Conservation (phyloP, 2,888 invertebrate genomes). For the Tetramorium bicarinatum region DNA sequence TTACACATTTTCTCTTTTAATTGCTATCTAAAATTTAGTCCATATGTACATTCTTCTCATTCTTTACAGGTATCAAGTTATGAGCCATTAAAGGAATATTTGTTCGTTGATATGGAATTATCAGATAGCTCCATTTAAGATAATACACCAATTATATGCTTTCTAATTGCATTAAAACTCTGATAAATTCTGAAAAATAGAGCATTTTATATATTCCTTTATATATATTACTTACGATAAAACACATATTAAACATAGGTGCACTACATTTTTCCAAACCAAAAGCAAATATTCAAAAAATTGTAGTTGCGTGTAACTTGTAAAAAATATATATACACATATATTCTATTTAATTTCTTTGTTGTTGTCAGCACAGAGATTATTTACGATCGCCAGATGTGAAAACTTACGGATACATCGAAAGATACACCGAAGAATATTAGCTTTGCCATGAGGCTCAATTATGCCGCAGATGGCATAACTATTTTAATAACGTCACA, state of each 20-base stretch:
- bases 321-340: not conserved
- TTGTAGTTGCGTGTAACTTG: not conserved
- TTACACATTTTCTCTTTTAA: not conserved
- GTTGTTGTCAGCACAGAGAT: not conserved
- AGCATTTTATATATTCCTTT: not conserved
- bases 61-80: not conserved
- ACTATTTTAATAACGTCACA: constrained; percentile 17
- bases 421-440: not conserved
- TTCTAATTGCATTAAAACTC: not conserved
- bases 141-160: not conserved
- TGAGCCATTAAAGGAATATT: constrained; percentile 10
- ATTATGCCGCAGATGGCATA: not conserved
- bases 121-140: constrained; percentile 21
- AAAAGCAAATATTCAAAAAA: not conserved
- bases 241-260: not conserved
- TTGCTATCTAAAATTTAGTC: not conserved
- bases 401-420: not conserved
- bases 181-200: not conserved
- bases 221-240: not conserved
- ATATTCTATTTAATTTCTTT: not conserved
- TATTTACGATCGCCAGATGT: not conserved
- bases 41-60: not conserved
- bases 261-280: not conserved
- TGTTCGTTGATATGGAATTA: constrained; percentile 31
- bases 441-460: constrained; percentile 6